Evolutionary conservation across 2,113 vertebrate species (phyloP).

Genomic region (Menidia beryllina): DNA sequence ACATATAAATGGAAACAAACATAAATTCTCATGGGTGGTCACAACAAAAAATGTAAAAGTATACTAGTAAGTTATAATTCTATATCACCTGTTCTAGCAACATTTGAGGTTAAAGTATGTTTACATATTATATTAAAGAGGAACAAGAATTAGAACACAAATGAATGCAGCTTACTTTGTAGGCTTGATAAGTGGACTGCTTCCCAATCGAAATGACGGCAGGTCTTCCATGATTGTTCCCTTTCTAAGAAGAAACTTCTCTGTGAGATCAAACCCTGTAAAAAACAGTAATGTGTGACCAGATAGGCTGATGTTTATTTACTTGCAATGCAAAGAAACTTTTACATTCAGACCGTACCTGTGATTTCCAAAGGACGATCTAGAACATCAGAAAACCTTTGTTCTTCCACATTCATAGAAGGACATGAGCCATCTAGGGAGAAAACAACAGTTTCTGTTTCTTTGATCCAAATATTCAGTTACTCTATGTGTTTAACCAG

Average conservation of each 20-base stretch:
- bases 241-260: conserved; percentile 89
- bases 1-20: conserved; percentile 32
- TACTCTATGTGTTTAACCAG: conserved; percentile 3
- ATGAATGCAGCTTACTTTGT: conserved; percentile 84
- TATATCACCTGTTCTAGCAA: background rate
- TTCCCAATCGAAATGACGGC: conserved; percentile 90
- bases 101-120: background rate
- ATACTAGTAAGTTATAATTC: background rate
- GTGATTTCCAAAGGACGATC: conserved; percentile 80
- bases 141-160: background rate
- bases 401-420: conserved; percentile 79
- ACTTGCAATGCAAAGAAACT: background rate
- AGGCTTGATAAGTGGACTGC: conserved; percentile 88
- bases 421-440: conserved; percentile 83
- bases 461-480: conserved; percentile 4
- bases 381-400: conserved; percentile 76
- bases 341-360: conserved; percentile 80
- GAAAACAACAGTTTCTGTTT: conserved; percentile 28
- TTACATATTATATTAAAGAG: conserved; percentile 1
- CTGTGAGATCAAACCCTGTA: conserved; percentile 92
- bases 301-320: background rate
- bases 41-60: conserved; percentile 15
- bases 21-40: conserved; percentile 45
- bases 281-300: conserved; percentile 45
- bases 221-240: conserved; percentile 85